Conservation (phyloP, 2,113 vertebrate genomes). For the Melanostigma gelatinosum region DNA sequence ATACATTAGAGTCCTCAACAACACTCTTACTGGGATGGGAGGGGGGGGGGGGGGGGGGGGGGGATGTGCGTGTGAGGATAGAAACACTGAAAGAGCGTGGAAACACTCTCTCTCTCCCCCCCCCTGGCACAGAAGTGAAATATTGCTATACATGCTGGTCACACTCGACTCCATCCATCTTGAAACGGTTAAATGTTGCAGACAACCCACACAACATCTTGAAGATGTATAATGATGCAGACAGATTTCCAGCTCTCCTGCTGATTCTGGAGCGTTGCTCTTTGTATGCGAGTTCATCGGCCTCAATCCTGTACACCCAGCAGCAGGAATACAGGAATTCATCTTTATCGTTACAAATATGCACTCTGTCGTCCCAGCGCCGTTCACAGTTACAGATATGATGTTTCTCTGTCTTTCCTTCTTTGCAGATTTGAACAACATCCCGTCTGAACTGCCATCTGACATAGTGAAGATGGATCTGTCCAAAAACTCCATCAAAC, state of each 20-base stretch:
- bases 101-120: background rate
- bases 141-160: constrained; percentile 39
- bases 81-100: constrained; percentile 4
- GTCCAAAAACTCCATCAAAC: constrained; percentile 90
- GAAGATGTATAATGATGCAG: constrained; percentile 51
- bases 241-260: constrained; percentile 39
- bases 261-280: background rate
- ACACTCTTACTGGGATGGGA: background rate
- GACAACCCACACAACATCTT: constrained; percentile 68
- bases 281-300: constrained; percentile 18
- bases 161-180: constrained; percentile 49
- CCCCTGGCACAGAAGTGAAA: constrained; percentile 33
- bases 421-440: constrained; percentile 87
- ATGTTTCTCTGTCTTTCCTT: background rate
- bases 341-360: background rate
- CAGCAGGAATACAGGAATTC: background rate
- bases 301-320: constrained; percentile 12
- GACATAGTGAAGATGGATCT: constrained; percentile 93
- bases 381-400: background rate
- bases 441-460: constrained; percentile 90
- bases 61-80: constrained; percentile 18
- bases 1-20: constrained; percentile 37
- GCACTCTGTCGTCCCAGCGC: background rate
- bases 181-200: constrained; percentile 56
- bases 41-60: too few relatives aligned